Conservation (phyloP, 2,113 vertebrate genomes). For the Leiothrix lutea region DNA sequence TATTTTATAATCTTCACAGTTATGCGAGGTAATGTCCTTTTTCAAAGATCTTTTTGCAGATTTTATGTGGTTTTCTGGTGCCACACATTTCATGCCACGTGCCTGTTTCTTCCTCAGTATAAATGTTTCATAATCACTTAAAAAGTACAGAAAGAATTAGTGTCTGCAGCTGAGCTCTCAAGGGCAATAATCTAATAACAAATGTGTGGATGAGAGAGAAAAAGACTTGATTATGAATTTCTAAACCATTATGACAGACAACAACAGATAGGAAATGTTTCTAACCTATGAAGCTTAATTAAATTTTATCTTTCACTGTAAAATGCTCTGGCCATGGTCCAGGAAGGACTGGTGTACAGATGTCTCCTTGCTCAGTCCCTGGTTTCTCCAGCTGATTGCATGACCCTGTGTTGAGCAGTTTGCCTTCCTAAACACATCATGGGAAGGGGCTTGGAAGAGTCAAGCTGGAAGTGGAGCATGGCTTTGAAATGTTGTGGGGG, state of each 20-base stretch:
- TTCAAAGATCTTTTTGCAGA: neutral
- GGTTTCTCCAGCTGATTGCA: neutral
- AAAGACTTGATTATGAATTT: slow-evolving; percentile 32
- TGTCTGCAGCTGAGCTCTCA: slow-evolving; percentile 17
- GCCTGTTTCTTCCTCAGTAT: neutral
- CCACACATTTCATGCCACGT: neutral
- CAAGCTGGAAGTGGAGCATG: neutral
- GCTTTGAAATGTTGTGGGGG: neutral
- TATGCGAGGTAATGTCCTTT: rapidly evolving
- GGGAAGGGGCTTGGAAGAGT: neutral
- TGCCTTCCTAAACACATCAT: neutral
- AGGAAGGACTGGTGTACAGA: neutral
- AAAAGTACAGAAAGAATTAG: neutral
- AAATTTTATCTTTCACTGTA: slow-evolving; percentile 31
- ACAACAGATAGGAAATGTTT: slow-evolving; percentile 8
- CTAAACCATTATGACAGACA: slow-evolving; percentile 19
- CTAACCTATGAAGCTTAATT: slow-evolving; percentile 40
- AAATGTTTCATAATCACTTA: neutral
- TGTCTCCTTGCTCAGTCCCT: neutral
- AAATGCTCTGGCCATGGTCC: neutral
- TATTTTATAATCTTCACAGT: neutral
- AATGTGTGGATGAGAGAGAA: neutral
- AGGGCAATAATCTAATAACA: slow-evolving; percentile 14
- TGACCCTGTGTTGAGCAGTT: neutral
- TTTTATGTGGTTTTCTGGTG: neutral